phyloP scores from a whole-genome alignment of 2,888 invertebrate species.

The Oeneis ivallda region DNA sequence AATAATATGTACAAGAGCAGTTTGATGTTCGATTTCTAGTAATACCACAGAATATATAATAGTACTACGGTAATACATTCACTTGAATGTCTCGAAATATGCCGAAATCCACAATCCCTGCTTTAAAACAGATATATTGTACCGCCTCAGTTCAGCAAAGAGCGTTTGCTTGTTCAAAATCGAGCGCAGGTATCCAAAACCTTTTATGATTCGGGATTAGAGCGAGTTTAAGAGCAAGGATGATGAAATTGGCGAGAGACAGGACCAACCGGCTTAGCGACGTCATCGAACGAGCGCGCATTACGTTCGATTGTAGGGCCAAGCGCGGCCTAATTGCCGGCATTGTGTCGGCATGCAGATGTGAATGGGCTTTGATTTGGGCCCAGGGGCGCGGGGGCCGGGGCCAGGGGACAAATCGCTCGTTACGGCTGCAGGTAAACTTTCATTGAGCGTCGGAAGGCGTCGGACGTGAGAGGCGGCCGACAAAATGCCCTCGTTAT shows the following conservation, averaged over 20 bases:
- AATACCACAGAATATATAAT: too few species aligned
- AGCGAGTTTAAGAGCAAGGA: constrained; percentile 42
- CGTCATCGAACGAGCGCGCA: constrained; percentile 74
- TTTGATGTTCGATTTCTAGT: background rate
- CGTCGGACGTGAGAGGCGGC: constrained; percentile 81
- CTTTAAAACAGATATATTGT: constrained; percentile 17
- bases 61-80: too few species aligned
- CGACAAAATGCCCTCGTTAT: constrained; percentile 82
- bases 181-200: constrained; percentile 35
- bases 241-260: constrained; percentile 45
- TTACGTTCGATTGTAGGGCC: constrained; percentile 80
- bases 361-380: constrained; percentile 83
- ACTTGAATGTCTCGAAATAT: background rate
- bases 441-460: constrained; percentile 82
- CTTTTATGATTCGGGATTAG: constrained; percentile 38
- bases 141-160: constrained; percentile 28
- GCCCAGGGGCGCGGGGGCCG: constrained; percentile 63
- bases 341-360: constrained; percentile 83
- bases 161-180: constrained; percentile 28
- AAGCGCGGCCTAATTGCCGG: constrained; percentile 79
- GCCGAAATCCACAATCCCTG: constrained; percentile 11
- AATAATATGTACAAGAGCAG: too few species aligned
- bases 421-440: constrained; percentile 82
- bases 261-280: constrained; percentile 48
- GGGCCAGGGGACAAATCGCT: constrained; percentile 81